These are phyloP conservation scores for Carpatolechia fugitivella DNA, from an alignment of 2,888 invertebrate genomes.

Conservation along the genomic window DNA sequence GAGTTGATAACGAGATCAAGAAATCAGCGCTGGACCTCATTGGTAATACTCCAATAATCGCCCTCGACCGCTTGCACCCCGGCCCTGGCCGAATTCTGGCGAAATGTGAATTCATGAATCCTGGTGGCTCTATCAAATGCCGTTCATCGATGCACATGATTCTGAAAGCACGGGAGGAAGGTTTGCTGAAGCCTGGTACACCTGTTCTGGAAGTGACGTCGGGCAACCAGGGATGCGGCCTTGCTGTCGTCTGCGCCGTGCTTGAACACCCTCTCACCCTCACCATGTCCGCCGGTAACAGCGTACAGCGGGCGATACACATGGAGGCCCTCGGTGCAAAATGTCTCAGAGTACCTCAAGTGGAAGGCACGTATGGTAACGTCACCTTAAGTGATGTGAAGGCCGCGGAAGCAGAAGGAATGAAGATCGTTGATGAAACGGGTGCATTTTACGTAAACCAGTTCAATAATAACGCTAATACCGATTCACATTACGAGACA, in stretches of 20 bases:
- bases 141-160: constrained; percentile 68
- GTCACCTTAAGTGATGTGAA: constrained; percentile 64
- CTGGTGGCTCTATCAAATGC: constrained; percentile 68
- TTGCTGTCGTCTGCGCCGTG: constrained; percentile 69
- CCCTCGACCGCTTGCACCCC: constrained; percentile 59
- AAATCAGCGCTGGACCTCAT: constrained; percentile 67
- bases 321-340: constrained; percentile 71
- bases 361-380: constrained; percentile 67
- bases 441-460: constrained; percentile 66
- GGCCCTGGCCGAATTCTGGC: constrained; percentile 67
- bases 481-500: constrained; percentile 56
- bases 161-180: constrained; percentile 45
- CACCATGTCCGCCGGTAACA: constrained; percentile 69
- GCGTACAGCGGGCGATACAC: constrained; percentile 64
- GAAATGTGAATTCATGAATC: constrained; percentile 74
- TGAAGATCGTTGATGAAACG: constrained; percentile 49
- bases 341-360: constrained; percentile 64
- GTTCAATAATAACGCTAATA: constrained; percentile 57
- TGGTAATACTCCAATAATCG: constrained; percentile 69
- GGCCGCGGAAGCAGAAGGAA: constrained; percentile 55
- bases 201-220: constrained; percentile 64
- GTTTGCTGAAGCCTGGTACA: constrained; percentile 53
- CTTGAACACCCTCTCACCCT: constrained; percentile 63
- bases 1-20: constrained; percentile 54
- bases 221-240: constrained; percentile 69